phyloP scores from a whole-genome alignment of 2,888 invertebrate species.

The Seira ritae region DNA sequence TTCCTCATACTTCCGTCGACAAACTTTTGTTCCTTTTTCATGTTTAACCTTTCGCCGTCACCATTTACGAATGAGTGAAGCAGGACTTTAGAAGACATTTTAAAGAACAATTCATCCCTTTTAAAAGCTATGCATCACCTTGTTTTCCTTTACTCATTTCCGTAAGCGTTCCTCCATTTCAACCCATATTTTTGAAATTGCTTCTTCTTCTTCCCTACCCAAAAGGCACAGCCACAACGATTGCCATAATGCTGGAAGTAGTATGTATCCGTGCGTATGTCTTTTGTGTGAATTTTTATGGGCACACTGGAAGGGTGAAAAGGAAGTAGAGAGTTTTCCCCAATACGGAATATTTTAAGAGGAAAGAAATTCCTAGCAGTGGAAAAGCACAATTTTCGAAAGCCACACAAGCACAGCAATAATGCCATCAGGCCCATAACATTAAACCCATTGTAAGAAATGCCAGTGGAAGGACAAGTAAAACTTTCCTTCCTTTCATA shows the following conservation, averaged over 20 bases:
- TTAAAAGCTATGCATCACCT: constrained; percentile 32
- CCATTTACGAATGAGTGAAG: too few species aligned
- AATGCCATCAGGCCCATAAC: too few species aligned
- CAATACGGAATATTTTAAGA: too few species aligned
- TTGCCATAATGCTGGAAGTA: constrained; percentile 49
- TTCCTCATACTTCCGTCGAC: too few species aligned
- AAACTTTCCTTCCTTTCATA: too few species aligned
- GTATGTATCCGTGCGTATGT: constrained; percentile 25
- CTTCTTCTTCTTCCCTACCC: constrained; percentile 42
- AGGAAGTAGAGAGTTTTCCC: constrained; percentile 8
- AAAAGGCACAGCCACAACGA: constrained; percentile 45
- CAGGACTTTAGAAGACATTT: background rate
- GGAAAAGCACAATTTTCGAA: too few species aligned
- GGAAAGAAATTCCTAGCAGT: too few species aligned
- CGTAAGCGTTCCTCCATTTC: constrained; percentile 41
- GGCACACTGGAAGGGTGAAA: constrained; percentile 43
- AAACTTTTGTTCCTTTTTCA: too few species aligned
- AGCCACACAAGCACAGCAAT: too few species aligned
- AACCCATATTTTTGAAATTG: constrained; percentile 41
- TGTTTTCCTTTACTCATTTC: constrained; percentile 34
- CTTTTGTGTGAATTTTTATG: constrained; percentile 58
- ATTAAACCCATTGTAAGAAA: too few species aligned
- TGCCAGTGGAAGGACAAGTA: too few species aligned
- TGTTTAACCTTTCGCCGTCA: too few species aligned
- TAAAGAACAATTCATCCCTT: constrained; percentile 15